Base-by-base conservation (phyloP, 2,888 invertebrate genomes). In the Troides oblongomaculatus region DNA sequence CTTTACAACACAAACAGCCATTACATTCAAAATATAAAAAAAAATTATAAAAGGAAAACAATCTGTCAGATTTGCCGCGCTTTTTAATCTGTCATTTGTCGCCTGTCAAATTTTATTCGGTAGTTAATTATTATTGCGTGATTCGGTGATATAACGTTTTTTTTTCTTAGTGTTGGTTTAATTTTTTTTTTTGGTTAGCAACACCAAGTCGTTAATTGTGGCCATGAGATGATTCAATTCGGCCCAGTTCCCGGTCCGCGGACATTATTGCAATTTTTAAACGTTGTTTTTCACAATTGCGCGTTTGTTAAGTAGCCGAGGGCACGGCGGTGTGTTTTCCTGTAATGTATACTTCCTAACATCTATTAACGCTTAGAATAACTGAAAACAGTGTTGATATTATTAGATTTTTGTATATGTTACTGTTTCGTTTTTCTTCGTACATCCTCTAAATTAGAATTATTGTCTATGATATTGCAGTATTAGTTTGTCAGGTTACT, bases 181-280 rank as follows among this genome's bases (percentile, higher is more conserved):
- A 25, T 17, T 30, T 50, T 21, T n/a, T 62, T 8, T 30, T 18
- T 36, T 80, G 79, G 73, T 77, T 76, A 73, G 73, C 71, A 76
- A 76, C 76, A 76, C 75, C 75, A 77, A 69, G 76, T 73, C 74
- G 73, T 74, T 82, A 84, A 83, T 85, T 82, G 79, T 77, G 73
- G 57, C 69, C 75, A 81, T 81, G 78, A 81, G 79, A 81, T 89
- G 88, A 89, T 78, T 88, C 87, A 88, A 73, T 69, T 69, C 77
- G 82, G 79, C 85, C 86, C 81, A 82, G 76, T 86, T 76, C 78
- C 53, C 75, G 70, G 76, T 77, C 73, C 74, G 67, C 73, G 66
- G 74, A 74, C 78, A 84, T 86, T 86, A 87, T 84, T 84, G 84
- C 83, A 87, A 86, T 86, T 86, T 82, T 76, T 78, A 69, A 78